Evolutionary conservation across 2,113 vertebrate species (phyloP).

Genomic region (Caloenas nicobarica): DNA sequence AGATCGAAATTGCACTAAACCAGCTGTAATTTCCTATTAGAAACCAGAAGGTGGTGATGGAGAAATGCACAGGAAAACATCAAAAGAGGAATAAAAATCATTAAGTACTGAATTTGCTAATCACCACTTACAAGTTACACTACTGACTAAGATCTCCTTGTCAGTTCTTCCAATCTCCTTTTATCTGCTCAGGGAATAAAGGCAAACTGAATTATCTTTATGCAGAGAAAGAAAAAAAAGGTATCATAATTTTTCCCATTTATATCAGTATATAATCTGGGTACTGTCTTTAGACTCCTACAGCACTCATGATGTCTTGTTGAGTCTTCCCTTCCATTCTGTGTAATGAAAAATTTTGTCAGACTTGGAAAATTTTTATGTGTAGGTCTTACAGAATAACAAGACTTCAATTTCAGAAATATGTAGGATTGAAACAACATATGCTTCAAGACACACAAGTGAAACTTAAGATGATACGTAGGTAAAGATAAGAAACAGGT

Average conservation of each 20-base stretch:
- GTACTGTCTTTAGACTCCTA: background rate
- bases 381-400: background rate
- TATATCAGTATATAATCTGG: background rate
- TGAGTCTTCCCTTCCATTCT: background rate
- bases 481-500: background rate
- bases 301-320: background rate
- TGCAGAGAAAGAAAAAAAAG: background rate
- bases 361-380: background rate
- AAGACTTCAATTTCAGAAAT: background rate
- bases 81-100: conserved; percentile 40
- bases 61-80: conserved; percentile 6
- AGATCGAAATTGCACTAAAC: conserved; percentile 8
- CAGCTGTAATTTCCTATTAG: conserved; percentile 4
- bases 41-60: background rate
- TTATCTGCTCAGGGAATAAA: background rate
- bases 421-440: background rate
- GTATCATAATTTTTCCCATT: background rate
- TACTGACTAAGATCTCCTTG: background rate
- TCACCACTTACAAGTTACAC: conserved; percentile 5
- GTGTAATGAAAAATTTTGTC: background rate
- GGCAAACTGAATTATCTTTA: background rate
- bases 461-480: background rate
- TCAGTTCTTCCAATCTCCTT: background rate
- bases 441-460: background rate
- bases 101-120: conserved; percentile 36